These are phyloP conservation scores for Bolinopsis microptera DNA, from an alignment of 37 sponge, comb jelly and placozoan genomes.

Conservation along the genomic window DNA sequence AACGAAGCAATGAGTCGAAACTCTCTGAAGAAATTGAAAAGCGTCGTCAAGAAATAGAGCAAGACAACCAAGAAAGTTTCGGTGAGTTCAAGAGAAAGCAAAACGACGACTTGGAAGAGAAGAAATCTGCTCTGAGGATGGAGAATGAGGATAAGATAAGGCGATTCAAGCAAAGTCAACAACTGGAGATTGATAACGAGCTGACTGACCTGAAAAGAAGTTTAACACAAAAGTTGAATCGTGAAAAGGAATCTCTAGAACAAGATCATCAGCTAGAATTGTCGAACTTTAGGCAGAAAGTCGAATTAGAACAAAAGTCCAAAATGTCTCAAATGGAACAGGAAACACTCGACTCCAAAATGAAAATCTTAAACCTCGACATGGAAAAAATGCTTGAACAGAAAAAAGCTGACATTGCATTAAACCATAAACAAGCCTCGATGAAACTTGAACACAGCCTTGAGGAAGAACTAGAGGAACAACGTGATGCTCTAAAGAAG, in stretches of 20 bases:
- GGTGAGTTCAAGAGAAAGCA: background rate
- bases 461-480: conserved; percentile 22
- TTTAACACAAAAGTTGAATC: background rate
- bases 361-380: conserved; percentile 28
- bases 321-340: conserved; percentile 26
- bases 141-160: conserved; percentile 35
- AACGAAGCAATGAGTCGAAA: background rate
- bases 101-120: background rate
- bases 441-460: conserved; percentile 4
- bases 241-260: background rate
- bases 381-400: conserved; percentile 32
- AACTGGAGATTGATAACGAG: conserved; percentile 1
- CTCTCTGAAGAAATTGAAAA: background rate
- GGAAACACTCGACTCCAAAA: conserved; percentile 37
- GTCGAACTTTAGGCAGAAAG: background rate
- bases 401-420: conserved; percentile 23
- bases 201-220: background rate
- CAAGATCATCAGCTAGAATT: background rate
- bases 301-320: conserved; percentile 57
- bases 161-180: background rate
- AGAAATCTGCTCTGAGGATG: background rate
- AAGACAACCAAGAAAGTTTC: background rate
- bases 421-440: background rate
- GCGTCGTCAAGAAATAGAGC: background rate
- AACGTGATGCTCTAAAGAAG: background rate